Evolutionary conservation across 2,113 vertebrate species (phyloP).

Genomic region (Uria lomvia): DNA sequence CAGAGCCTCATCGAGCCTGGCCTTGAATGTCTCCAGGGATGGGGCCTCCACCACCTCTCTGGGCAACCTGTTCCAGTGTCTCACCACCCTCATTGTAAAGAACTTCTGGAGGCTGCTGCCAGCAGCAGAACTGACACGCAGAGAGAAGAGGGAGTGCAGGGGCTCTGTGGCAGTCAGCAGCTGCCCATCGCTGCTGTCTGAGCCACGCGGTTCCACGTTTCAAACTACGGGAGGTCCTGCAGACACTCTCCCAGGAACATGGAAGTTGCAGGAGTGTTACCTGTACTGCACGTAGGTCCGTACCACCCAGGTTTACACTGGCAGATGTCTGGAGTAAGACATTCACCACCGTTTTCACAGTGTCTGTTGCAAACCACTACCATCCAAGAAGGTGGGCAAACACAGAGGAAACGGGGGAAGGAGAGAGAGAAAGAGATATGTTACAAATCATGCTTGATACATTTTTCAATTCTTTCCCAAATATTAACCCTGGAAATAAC

Average conservation of each 20-base stretch:
- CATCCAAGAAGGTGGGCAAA: not conserved
- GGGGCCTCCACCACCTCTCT: too few relatives aligned
- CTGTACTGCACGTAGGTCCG: constrained; percentile 86
- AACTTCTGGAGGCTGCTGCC: not conserved
- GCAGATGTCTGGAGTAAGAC: constrained; percentile 84
- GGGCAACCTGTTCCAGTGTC: too few relatives aligned
- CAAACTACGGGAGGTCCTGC: not conserved
- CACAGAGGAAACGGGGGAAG: not conserved
- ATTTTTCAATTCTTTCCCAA: not conserved
- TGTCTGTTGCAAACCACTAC: constrained; percentile 92
- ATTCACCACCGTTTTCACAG: constrained; percentile 90
- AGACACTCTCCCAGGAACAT: accelerated
- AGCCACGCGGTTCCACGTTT: not conserved
- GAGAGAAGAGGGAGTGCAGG: not conserved
- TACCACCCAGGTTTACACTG: constrained; percentile 84
- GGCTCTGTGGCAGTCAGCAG: not conserved
- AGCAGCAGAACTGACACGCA: not conserved
- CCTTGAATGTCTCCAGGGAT: too few relatives aligned
- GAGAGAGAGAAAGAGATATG: not conserved
- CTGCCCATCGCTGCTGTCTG: not conserved
- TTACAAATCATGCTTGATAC: not conserved
- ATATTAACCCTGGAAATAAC: not conserved
- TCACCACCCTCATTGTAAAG: too few relatives aligned
- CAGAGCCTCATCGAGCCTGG: too few relatives aligned
- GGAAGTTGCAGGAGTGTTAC: constrained; percentile 61